These are phyloP conservation scores for Elephas maximus DNA, from an alignment of 2,113 vertebrate genomes.

Conservation along the genomic window DNA sequence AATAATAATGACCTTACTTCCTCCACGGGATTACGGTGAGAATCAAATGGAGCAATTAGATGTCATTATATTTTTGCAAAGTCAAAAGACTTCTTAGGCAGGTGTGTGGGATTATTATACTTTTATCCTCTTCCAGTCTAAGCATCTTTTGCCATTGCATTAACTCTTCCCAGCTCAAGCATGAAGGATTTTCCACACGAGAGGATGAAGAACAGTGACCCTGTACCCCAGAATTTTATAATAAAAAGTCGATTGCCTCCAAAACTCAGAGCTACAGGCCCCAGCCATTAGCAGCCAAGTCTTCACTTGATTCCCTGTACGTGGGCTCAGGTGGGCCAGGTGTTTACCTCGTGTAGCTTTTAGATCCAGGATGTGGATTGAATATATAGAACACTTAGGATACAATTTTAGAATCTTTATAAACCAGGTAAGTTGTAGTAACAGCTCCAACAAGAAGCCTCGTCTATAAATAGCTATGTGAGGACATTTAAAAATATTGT, in stretches of 20 bases:
- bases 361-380: not conserved
- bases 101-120: constrained; percentile 52
- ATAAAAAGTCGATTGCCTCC: not conserved
- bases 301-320: not conserved
- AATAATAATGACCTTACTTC: constrained; percentile 23
- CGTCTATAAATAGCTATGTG: not conserved
- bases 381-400: not conserved
- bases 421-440: not conserved
- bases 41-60: constrained; percentile 41
- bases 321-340: not conserved
- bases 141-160: not conserved
- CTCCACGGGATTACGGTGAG: constrained; percentile 5
- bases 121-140: not conserved
- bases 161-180: constrained; percentile 10
- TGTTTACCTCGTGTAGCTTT: not conserved
- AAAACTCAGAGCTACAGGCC: not conserved
- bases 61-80: constrained; percentile 48
- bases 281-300: not conserved
- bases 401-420: constrained; percentile 15
- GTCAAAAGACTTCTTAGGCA: constrained; percentile 25
- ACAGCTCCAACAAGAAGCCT: not conserved
- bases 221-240: not conserved
- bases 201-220: not conserved
- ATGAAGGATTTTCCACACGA: not conserved
- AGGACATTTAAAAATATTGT: not conserved